These are phyloP conservation scores for Merluccius polli DNA, from an alignment of 2,797 vertebrate genomes.

Conservation along the genomic window DNA sequence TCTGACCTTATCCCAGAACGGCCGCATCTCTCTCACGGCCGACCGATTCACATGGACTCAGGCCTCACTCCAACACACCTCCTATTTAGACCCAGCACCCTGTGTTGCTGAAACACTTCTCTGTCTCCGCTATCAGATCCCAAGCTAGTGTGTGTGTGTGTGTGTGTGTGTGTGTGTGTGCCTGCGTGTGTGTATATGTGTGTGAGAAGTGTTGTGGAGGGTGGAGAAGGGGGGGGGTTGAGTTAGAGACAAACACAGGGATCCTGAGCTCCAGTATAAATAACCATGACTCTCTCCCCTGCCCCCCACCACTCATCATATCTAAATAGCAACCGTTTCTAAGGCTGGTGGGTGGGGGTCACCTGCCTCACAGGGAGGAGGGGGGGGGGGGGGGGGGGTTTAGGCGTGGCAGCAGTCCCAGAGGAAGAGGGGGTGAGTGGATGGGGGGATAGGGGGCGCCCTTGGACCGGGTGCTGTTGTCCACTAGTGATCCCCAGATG, in stretches of 20 bases:
- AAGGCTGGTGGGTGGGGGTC: constrained; percentile 54
- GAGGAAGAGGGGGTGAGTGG: constrained; percentile 38
- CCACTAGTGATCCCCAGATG: not conserved
- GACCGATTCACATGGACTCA: constrained; percentile 42
- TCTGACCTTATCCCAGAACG: constrained; percentile 58
- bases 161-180: not conserved
- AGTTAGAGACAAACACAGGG: constrained; percentile 46
- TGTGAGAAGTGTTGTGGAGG: not conserved
- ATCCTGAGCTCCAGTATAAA: constrained; percentile 56
- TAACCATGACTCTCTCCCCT: constrained; percentile 58
- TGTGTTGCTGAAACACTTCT: constrained; percentile 46
- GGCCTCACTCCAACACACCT: constrained; percentile 48
- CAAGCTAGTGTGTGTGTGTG: too few relatives aligned
- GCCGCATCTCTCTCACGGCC: constrained; percentile 51
- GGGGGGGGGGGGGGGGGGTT: constrained; percentile 27
- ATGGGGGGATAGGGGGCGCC: not conserved
- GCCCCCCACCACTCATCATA: constrained; percentile 50
- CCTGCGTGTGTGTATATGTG: not conserved
- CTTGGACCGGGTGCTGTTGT: not conserved
- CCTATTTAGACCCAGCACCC: constrained; percentile 54
- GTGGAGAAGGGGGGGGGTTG: not conserved
- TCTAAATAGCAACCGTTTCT: constrained; percentile 72
- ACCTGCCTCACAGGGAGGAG: constrained; percentile 57
- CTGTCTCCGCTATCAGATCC: too few relatives aligned
- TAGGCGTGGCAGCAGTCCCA: constrained; percentile 35